phyloP scores from a whole-genome alignment of 2,888 invertebrate species.

The Xylota sylvarum region DNA sequence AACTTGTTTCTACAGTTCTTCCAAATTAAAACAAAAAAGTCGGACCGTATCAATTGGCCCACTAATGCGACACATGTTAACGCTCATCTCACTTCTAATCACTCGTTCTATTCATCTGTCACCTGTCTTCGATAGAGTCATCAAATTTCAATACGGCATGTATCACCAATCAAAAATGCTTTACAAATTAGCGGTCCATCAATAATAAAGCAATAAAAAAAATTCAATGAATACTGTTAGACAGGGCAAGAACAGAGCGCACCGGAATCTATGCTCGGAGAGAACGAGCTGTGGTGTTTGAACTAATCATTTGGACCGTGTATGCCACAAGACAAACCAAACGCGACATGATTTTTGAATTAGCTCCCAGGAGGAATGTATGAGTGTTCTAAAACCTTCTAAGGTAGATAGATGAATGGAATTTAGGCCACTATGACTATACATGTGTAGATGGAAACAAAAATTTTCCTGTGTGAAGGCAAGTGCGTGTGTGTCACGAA shows the following conservation, averaged over 20 bases:
- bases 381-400: conserved; percentile 16
- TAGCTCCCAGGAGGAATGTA: conserved; percentile 3
- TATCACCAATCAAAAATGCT: not conserved
- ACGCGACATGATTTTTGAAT: conserved; percentile 40
- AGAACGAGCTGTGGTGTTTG: conserved; percentile 22
- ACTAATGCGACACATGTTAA: conserved; percentile 14
- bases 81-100: conserved; percentile 25
- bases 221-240: conserved; percentile 43
- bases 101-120: conserved; percentile 23
- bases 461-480: conserved; percentile 6
- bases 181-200: conserved; percentile 36
- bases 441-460: not conserved
- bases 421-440: conserved; percentile 34
- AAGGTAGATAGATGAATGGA: conserved; percentile 12
- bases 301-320: conserved; percentile 29
- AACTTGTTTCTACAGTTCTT: conserved; percentile 23
- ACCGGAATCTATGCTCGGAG: conserved; percentile 10
- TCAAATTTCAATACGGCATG: conserved; percentile 20
- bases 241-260: not conserved
- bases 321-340: conserved; percentile 6
- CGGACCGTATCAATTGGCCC: conserved; percentile 29
- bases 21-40: not conserved
- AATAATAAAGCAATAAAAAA: conserved; percentile 47
- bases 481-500: conserved; percentile 31
- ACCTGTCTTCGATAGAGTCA: conserved; percentile 13